A percentile compares a stretch with the other conserved stretches of the same genome.
Evolutionary conservation across 2,888 invertebrate species (phyloP).

Genomic region (Rotaria macrura): DNA sequence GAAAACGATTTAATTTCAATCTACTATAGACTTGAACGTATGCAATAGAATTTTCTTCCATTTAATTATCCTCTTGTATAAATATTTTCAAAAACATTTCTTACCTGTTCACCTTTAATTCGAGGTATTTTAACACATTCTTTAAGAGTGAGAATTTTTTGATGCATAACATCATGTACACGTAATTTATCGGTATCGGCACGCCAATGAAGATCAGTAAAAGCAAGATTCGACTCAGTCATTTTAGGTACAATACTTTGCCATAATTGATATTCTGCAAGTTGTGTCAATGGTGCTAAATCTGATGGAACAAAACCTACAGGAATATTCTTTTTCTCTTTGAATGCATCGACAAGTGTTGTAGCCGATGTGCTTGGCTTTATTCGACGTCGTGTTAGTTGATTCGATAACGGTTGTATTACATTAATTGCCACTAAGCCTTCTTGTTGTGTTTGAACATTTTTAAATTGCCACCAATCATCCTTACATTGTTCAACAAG

Average conservation of each 20-base stretch:
- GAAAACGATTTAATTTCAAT: too few relatives aligned
- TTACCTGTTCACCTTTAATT: not conserved
- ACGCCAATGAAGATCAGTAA: constrained; percentile 7
- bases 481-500: constrained; percentile 1
- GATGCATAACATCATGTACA: not conserved
- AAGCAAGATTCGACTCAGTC: not conserved
- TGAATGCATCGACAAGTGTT: not conserved
- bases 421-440: not conserved
- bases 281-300: not conserved
- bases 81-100: not conserved
- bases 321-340: not conserved
- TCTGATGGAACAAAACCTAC: not conserved
- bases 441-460: not conserved
- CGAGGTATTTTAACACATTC: not conserved
- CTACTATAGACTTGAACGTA: too few relatives aligned
- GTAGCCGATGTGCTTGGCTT: not conserved
- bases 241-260: not conserved
- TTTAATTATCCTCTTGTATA: too few relatives aligned
- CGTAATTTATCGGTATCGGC: not conserved
- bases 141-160: not conserved
- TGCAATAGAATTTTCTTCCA: too few relatives aligned
- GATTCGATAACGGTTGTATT: not conserved
- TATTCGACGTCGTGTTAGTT: not conserved
- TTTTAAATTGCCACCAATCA: constrained; percentile 9
- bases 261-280: not conserved